Conservation (phyloP, 2,113 vertebrate genomes). For the Canis aureus region DNA sequence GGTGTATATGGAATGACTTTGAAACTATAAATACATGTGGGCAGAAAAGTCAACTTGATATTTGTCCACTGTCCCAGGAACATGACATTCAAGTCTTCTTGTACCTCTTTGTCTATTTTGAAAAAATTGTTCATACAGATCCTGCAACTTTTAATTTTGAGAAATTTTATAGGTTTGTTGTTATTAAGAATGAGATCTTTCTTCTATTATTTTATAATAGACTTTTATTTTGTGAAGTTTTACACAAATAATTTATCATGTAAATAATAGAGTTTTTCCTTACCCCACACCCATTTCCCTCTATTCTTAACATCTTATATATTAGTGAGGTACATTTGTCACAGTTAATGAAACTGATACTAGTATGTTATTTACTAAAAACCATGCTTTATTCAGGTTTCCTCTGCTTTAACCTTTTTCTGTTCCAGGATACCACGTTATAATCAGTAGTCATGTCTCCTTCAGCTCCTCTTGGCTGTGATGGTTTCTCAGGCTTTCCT, state of each 20-base stretch:
- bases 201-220: neutral
- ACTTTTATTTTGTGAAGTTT: neutral
- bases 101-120: neutral
- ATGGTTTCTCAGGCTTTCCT: conserved; percentile 4
- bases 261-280: neutral
- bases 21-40: conserved; percentile 15
- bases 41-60: neutral
- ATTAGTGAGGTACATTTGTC: neutral
- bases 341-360: neutral
- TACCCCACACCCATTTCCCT: neutral
- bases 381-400: conserved; percentile 25
- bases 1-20: neutral
- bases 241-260: neutral
- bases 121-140: neutral
- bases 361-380: conserved; percentile 13
- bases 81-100: neutral
- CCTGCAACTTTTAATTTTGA: neutral
- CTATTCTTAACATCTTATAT: neutral
- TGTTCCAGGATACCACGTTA: neutral
- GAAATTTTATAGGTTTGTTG: neutral
- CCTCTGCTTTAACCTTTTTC: conserved; percentile 32
- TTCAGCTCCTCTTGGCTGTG: neutral
- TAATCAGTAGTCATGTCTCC: neutral
- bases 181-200: neutral
- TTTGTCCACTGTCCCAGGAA: neutral